Evolutionary conservation across 2,888 invertebrate genomes (phyloP).

Genomic region (Cosmorhoe ocellata): DNA sequence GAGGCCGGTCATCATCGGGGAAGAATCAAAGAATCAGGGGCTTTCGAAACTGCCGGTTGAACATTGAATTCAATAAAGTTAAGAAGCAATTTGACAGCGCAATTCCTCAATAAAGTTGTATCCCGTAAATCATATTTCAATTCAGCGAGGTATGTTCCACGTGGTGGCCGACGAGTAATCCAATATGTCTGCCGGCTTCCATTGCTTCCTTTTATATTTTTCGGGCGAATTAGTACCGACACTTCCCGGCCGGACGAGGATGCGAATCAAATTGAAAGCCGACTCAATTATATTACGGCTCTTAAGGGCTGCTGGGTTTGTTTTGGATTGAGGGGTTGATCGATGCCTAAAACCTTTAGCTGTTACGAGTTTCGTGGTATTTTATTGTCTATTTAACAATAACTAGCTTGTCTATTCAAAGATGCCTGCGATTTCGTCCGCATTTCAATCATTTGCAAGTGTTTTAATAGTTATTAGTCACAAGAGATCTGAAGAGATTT

Average conservation of each 20-base stretch:
- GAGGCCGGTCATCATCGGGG: too few species aligned
- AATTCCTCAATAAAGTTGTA: conserved; percentile 18
- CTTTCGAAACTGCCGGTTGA: too few species aligned
- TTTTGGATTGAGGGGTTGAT: conserved; percentile 13
- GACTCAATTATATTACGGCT: conserved; percentile 78
- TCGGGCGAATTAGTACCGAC: conserved; percentile 81
- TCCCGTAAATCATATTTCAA: conserved; percentile 24
- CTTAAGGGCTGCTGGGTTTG: conserved; percentile 57
- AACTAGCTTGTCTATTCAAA: too few species aligned
- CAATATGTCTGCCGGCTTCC: conserved; percentile 75
- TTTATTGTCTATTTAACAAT: too few species aligned
- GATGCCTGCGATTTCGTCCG: too few species aligned
- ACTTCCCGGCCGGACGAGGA: conserved; percentile 71
- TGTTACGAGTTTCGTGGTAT: too few species aligned
- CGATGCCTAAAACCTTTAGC: conserved; percentile 1
- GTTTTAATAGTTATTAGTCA: too few species aligned
- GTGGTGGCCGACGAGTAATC: conserved; percentile 56
- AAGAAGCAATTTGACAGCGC: conserved; percentile 7
- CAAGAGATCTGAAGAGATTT: too few species aligned
- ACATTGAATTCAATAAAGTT: too few species aligned
- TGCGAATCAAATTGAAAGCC: conserved; percentile 82
- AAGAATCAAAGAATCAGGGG: too few species aligned
- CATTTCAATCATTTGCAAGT: too few species aligned
- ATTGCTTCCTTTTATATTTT: conserved; percentile 77
- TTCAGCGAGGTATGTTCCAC: conserved; percentile 24